Evolutionary conservation across 2,888 invertebrate genomes (phyloP).

Genomic region (Synergus japonicus): DNA sequence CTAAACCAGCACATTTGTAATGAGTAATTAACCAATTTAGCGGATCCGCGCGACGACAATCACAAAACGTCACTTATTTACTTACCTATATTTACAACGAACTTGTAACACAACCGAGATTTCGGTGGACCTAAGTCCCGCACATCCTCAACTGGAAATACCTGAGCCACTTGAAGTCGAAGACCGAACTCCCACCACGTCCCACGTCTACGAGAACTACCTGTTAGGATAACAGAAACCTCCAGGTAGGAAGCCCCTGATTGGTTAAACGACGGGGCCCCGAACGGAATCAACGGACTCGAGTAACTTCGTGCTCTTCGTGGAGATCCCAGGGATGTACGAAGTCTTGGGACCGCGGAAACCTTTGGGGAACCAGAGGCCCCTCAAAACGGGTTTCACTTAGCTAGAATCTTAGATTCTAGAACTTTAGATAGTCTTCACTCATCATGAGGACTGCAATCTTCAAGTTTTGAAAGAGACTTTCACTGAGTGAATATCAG

Average conservation of each 20-base stretch:
- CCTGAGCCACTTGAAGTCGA: conserved; percentile 67
- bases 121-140: conserved; percentile 63
- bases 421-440: background rate
- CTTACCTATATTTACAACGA: conserved; percentile 71
- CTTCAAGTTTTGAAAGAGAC: background rate
- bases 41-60: conserved; percentile 12
- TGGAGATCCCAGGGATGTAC: conserved; percentile 31
- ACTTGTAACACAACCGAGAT: conserved; percentile 59
- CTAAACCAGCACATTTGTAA: conserved; percentile 23
- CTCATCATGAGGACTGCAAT: background rate
- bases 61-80: conserved; percentile 47
- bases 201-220: conserved; percentile 46
- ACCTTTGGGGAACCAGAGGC: conserved; percentile 42
- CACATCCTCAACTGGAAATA: conserved; percentile 74
- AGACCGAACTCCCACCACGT: conserved; percentile 42
- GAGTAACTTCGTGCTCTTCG: conserved; percentile 47
- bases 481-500: conserved; percentile 15
- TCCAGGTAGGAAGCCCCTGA: conserved; percentile 54
- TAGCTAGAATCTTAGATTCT: background rate
- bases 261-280: conserved; percentile 56
- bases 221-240: conserved; percentile 60
- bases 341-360: background rate
- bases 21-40: background rate
- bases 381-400: conserved; percentile 1
- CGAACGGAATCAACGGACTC: conserved; percentile 59